Evolutionary conservation across 2,888 invertebrate genomes (phyloP).

Genomic region (Eledona agricola): DNA sequence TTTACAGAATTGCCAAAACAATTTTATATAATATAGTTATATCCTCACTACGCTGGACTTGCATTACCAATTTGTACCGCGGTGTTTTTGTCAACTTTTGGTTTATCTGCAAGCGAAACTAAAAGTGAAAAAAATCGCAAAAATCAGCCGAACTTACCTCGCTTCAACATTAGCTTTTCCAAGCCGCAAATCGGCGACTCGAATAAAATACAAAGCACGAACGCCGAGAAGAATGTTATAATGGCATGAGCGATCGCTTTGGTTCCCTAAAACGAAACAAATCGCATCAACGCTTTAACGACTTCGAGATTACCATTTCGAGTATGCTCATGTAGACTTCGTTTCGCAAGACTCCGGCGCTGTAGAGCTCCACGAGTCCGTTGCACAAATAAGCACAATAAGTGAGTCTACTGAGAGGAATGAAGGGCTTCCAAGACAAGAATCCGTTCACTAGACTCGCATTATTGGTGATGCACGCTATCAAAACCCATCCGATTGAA

Average conservation of each 20-base stretch:
- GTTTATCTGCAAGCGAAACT: too few species aligned
- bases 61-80: too few species aligned
- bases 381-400: slow-evolving; percentile 79
- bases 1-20: too few species aligned
- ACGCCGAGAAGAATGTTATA: too few species aligned
- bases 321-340: slow-evolving; percentile 70
- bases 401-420: slow-evolving; percentile 74
- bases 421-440: slow-evolving; percentile 70
- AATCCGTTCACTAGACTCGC: slow-evolving; percentile 69
- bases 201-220: too few species aligned
- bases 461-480: slow-evolving; percentile 73
- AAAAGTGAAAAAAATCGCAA: too few species aligned
- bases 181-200: too few species aligned
- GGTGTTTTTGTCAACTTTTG: too few species aligned
- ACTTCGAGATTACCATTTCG: slow-evolving; percentile 65
- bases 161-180: too few species aligned
- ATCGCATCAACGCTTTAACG: background rate
- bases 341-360: slow-evolving; percentile 68
- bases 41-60: too few species aligned
- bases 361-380: slow-evolving; percentile 74
- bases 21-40: too few species aligned
- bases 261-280: background rate
- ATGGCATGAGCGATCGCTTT: slow-evolving; percentile 1
- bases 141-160: too few species aligned
- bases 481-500: slow-evolving; percentile 73